A percentile compares a stretch with the other conserved stretches of the same genome.
phyloP scores from a whole-genome alignment of 2,113 vertebrate species.

The Sinocyclocheilus maitianheensis region DNA sequence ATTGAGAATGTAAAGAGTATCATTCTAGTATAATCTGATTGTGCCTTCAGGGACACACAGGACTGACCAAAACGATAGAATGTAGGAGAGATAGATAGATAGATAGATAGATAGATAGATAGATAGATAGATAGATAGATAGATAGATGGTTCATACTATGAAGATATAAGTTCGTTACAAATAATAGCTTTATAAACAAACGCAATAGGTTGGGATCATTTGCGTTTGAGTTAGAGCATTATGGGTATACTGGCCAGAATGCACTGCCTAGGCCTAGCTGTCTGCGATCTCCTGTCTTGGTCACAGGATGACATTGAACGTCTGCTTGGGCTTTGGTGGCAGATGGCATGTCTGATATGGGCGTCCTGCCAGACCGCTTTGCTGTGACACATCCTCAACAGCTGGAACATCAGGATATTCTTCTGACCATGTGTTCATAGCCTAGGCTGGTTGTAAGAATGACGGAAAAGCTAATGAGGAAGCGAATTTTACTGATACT shows the following conservation, averaged over 20 bases:
- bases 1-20: no score
- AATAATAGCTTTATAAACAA: not conserved
- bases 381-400: conserved; percentile 22
- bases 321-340: not conserved
- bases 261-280: not conserved
- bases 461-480: not conserved
- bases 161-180: not conserved
- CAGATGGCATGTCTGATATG: conserved; percentile 33
- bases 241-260: not conserved
- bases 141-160: not conserved
- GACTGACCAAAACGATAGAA: no score
- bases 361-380: conserved; percentile 21
- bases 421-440: not conserved
- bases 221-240: not conserved
- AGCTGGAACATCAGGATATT: conserved; percentile 30
- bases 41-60: no score
- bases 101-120: no score
- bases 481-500: not conserved
- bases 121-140: no score
- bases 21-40: no score
- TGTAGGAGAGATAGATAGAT: no score
- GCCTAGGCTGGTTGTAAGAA: not conserved
- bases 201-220: not conserved
- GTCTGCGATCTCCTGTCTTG: not conserved
- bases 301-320: not conserved